A percentile compares a stretch with the other conserved stretches of the same genome.
Evolutionary conservation across 2,797 vertebrate species (phyloP).

Genomic region (Cryptoprocta ferox): DNA sequence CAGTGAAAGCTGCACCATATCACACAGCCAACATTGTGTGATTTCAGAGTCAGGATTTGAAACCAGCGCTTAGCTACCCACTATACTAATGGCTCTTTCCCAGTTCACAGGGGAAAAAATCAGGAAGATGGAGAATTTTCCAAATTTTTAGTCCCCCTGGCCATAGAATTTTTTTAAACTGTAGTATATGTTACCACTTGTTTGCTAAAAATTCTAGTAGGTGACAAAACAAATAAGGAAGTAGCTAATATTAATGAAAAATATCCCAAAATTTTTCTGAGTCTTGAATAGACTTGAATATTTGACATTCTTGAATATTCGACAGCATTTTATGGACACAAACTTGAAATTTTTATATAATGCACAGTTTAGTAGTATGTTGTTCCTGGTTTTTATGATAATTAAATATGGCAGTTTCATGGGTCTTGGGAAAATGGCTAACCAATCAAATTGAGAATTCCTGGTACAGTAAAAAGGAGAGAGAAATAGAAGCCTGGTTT

Average conservation of each 20-base stretch:
- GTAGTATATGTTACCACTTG: not conserved
- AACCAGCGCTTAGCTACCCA: not conserved
- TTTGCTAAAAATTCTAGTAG: slow-evolving; percentile 1
- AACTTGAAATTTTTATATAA: not conserved
- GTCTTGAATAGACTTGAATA: not conserved
- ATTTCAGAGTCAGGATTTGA: not conserved
- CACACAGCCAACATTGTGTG: not conserved
- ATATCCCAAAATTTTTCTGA: not conserved
- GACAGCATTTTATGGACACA: not conserved
- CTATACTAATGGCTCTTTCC: not conserved
- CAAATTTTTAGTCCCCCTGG: not conserved
- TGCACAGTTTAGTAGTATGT: not conserved
- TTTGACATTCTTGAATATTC: not conserved
- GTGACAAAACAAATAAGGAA: not conserved
- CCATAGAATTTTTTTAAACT: not conserved
- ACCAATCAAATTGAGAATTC: not conserved
- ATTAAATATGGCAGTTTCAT: not conserved
- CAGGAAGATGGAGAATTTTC: not conserved
- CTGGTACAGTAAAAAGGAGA: not conserved
- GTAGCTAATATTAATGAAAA: not conserved
- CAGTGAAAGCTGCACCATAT: not conserved
- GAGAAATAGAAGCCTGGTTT: not conserved
- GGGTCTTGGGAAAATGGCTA: not conserved
- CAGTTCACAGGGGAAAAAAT: not conserved
- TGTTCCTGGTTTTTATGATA: not conserved